phyloP scores from a whole-genome alignment of 2,113 vertebrate genomes.

The Sinocyclocheilus grahami region DNA sequence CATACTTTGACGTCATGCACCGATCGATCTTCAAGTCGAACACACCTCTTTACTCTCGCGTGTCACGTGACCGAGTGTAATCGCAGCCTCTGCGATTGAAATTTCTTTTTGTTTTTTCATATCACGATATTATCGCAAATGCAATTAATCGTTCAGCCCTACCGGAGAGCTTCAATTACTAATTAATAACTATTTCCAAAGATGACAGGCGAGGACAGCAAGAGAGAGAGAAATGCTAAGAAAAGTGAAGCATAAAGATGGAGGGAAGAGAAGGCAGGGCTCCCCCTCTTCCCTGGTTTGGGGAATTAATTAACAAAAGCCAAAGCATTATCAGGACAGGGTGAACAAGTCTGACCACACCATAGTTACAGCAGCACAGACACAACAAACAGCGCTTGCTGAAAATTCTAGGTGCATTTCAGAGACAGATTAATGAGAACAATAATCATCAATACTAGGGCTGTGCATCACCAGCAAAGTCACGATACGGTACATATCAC shows the following conservation, averaged over 20 bases:
- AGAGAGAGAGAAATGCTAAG: slow-evolving; percentile 42
- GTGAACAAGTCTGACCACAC: not conserved
- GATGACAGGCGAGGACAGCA: slow-evolving; percentile 37
- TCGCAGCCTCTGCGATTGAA: too few relatives aligned
- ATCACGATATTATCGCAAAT: too few relatives aligned
- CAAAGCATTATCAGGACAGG: slow-evolving; percentile 19
- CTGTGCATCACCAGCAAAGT: too few relatives aligned
- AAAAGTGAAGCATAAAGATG: slow-evolving; percentile 41
- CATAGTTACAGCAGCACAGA: not conserved
- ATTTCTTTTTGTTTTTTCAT: too few relatives aligned
- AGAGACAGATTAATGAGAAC: not conserved
- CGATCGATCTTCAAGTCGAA: too few relatives aligned
- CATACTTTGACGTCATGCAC: too few relatives aligned
- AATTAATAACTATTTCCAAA: slow-evolving; percentile 78
- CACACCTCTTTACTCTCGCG: too few relatives aligned
- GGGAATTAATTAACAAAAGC: slow-evolving; percentile 11
- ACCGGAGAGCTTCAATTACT: slow-evolving; percentile 74
- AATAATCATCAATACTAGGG: not conserved
- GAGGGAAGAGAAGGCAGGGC: slow-evolving; percentile 54
- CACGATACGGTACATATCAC: too few relatives aligned
- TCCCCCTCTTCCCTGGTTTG: not conserved
- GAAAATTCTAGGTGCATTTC: not conserved
- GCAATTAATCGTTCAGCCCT: too few relatives aligned
- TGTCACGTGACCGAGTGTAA: too few relatives aligned
- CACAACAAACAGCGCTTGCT: not conserved